phyloP scores from a whole-genome alignment of 2,113 vertebrate species.

The Cyprinus carpio region DNA sequence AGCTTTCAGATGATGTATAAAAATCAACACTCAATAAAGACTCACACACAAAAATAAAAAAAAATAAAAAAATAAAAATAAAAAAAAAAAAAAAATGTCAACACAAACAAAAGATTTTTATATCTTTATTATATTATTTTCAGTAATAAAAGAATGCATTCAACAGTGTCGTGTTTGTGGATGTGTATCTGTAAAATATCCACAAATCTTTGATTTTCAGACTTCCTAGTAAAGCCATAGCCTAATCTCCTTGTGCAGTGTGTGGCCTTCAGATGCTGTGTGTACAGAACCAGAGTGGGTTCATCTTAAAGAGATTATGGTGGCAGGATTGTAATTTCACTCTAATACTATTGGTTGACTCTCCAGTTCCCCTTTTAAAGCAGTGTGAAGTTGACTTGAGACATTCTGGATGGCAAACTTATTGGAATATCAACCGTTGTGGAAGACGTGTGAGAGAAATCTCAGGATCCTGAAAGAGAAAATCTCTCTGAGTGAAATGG shows the following conservation, averaged over 20 bases:
- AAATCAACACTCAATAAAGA: no score
- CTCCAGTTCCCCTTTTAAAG: conserved; percentile 51
- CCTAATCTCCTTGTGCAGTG: not conserved
- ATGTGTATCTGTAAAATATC: not conserved
- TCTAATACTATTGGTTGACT: conserved; percentile 51
- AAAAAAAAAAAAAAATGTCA: no score
- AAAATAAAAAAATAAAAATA: no score
- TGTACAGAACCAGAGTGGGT: conserved; percentile 18
- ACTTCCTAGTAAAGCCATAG: not conserved
- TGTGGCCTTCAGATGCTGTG: not conserved
- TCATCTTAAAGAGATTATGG: conserved; percentile 29
- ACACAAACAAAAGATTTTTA: no score
- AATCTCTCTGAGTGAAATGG: conserved; percentile 64
- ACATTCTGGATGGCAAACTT: conserved; percentile 58
- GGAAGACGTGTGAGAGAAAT: conserved; percentile 58
- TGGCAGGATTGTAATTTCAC: conserved; percentile 45
- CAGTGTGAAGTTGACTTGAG: conserved; percentile 60
- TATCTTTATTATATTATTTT: not conserved
- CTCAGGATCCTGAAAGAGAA: conserved; percentile 63
- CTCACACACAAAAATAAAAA: no score
- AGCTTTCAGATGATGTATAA: no score
- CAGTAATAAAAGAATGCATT: not conserved
- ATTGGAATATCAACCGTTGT: conserved; percentile 54
- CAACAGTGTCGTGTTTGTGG: not conserved
- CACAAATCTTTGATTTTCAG: not conserved